These are phyloP conservation scores for Anastatus disparis DNA, from an alignment of 1,140 invertebrate genomes.

Conservation along the genomic window DNA sequence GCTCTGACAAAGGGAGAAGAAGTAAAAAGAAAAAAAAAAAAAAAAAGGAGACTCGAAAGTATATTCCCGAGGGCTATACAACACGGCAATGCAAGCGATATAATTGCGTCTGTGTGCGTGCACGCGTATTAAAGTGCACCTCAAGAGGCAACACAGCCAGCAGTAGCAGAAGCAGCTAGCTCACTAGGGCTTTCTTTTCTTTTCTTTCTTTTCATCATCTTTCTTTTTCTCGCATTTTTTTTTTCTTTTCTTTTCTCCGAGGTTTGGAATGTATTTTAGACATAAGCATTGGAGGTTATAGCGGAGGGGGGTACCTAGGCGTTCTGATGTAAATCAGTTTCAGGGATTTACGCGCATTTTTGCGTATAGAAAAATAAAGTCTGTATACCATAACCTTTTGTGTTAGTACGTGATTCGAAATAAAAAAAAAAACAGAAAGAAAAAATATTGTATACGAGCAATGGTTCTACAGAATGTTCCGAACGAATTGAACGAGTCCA, in stretches of 20 bases:
- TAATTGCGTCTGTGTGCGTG: constrained; percentile 1
- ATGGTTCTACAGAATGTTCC: too few species aligned
- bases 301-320: not conserved
- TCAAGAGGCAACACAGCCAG: not conserved
- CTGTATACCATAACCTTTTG: too few species aligned
- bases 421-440: too few species aligned
- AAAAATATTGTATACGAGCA: too few species aligned
- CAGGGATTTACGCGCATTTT: constrained; percentile 21
- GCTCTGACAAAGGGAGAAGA: too few species aligned
- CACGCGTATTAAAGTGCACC: constrained; percentile 5
- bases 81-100: constrained; percentile 3
- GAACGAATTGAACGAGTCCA: too few species aligned
- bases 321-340: constrained; percentile 15
- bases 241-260: not conserved
- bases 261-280: too few species aligned
- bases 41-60: too few species aligned
- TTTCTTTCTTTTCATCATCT: not conserved
- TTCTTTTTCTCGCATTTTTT: not conserved
- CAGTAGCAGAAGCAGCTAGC: not conserved
- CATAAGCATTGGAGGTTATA: too few species aligned
- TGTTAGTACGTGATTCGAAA: too few species aligned
- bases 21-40: too few species aligned
- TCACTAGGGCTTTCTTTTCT: constrained; percentile 3
- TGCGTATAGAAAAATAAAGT: not conserved
- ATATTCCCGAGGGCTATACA: too few species aligned